A percentile compares a stretch with the other conserved stretches of the same genome.
phyloP scores from a whole-genome alignment of 2,888 invertebrate species.

The Sphinx pinastri region DNA sequence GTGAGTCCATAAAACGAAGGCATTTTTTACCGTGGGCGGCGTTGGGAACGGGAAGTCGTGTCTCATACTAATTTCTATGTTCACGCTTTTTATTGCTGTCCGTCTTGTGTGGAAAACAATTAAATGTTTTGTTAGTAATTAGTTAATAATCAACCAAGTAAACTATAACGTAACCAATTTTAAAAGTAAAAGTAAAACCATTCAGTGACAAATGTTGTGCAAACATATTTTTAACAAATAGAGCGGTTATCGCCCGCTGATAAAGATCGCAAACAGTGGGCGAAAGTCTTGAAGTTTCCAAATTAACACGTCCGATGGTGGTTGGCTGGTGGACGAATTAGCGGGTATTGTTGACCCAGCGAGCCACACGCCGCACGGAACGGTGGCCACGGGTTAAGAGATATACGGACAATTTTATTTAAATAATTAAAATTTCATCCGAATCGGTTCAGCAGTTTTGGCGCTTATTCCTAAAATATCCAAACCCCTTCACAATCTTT shows the following conservation, averaged over 20 bases:
- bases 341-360: slow-evolving; percentile 64
- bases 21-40: slow-evolving; percentile 17
- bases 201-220: slow-evolving; percentile 13
- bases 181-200: slow-evolving; percentile 23
- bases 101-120: slow-evolving; percentile 2
- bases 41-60: slow-evolving; percentile 15
- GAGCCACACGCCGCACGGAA: slow-evolving; percentile 42
- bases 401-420: neutral
- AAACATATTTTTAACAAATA: slow-evolving; percentile 22
- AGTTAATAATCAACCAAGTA: neutral
- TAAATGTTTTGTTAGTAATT: slow-evolving; percentile 1
- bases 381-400: neutral
- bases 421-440: too few relatives aligned
- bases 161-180: neutral
- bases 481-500: too few relatives aligned
- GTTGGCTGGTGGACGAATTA: slow-evolving; percentile 76
- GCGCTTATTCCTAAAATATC: too few relatives aligned
- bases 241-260: slow-evolving; percentile 36
- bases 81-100: slow-evolving; percentile 17
- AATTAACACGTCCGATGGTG: slow-evolving; percentile 59
- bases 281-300: slow-evolving; percentile 65
- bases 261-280: slow-evolving; percentile 57
- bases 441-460: too few relatives aligned
- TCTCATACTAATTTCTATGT: slow-evolving; percentile 34
- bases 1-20: slow-evolving; percentile 9